Evolutionary conservation across 1,140 invertebrate genomes (phyloP).

Genomic region (Aphaenogaster floridana): DNA sequence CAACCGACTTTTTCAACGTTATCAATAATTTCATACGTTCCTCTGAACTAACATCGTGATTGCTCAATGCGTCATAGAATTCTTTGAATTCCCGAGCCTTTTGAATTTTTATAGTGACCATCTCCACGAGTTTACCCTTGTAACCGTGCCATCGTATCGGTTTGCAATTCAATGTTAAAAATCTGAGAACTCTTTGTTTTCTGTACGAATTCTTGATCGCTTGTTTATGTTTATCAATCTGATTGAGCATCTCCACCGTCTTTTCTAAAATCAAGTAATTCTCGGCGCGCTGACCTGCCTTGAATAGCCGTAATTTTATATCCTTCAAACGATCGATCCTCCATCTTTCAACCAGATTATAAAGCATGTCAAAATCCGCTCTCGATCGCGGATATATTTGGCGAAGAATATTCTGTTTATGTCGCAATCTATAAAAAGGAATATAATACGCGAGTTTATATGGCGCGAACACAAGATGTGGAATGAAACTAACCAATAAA

Average conservation of each 20-base stretch:
- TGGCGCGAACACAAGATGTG: not conserved
- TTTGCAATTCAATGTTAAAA: conserved; percentile 89
- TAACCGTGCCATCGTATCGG: conserved; percentile 89
- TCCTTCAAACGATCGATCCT: conserved; percentile 88
- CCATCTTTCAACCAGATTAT: conserved; percentile 89
- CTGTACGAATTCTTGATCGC: conserved; percentile 87
- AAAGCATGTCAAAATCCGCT: conserved; percentile 90
- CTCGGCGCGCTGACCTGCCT: conserved; percentile 88
- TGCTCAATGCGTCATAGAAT: conserved; percentile 87
- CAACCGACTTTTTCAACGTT: conserved; percentile 87
- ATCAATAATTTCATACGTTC: conserved; percentile 88
- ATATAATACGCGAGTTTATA: conserved; percentile 20
- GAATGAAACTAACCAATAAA: not conserved
- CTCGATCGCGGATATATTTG: conserved; percentile 88
- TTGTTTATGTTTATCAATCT: conserved; percentile 88
- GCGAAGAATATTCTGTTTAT: conserved; percentile 87
- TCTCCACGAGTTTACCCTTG: conserved; percentile 88
- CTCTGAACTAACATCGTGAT: conserved; percentile 84
- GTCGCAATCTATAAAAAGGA: conserved; percentile 84
- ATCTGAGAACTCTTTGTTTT: conserved; percentile 87
- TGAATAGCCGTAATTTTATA: conserved; percentile 88
- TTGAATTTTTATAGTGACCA: conserved; percentile 90
- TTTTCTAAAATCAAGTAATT: conserved; percentile 89
- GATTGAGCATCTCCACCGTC: conserved; percentile 89
- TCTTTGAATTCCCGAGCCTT: conserved; percentile 88